Evolutionary conservation across 2,113 vertebrate genomes (phyloP).

Genomic region (Deroptyus accipitrinus): DNA sequence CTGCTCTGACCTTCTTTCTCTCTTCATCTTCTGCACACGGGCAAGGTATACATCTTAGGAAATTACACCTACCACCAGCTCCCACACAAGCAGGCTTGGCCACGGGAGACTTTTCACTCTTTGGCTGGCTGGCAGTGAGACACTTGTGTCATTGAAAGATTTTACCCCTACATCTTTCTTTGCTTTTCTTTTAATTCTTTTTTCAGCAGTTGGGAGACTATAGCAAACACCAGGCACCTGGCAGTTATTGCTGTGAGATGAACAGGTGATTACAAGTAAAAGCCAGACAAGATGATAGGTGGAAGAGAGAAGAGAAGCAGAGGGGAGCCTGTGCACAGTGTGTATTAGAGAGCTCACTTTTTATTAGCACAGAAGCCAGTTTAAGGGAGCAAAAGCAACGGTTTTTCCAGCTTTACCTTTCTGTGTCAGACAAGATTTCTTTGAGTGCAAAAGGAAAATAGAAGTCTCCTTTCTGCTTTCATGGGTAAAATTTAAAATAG

Average conservation of each 20-base stretch:
- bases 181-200: neutral
- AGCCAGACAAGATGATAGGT: neutral
- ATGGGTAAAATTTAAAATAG: slow-evolving; percentile 10
- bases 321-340: neutral
- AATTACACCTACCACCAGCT: slow-evolving; percentile 57
- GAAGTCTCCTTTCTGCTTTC: neutral
- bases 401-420: slow-evolving; percentile 4
- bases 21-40: slow-evolving; percentile 41
- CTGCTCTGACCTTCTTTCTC: slow-evolving; percentile 46
- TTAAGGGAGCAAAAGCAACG: slow-evolving; percentile 32
- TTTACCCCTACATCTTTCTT: neutral
- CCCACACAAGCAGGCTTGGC: neutral
- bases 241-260: slow-evolving; percentile 26
- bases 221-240: slow-evolving; percentile 5
- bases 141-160: neutral
- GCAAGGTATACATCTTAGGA: slow-evolving; percentile 60
- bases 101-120: neutral
- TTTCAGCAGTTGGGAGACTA: neutral
- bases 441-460: slow-evolving; percentile 7
- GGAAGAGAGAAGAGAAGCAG: neutral
- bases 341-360: neutral
- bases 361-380: slow-evolving; percentile 16
- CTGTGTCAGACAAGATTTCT: slow-evolving; percentile 23
- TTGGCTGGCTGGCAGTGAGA: neutral
- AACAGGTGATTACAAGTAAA: slow-evolving; percentile 21